Evolutionary conservation across 2,797 vertebrate genomes (phyloP).

Genomic region (Atherinosoma microstoma): DNA sequence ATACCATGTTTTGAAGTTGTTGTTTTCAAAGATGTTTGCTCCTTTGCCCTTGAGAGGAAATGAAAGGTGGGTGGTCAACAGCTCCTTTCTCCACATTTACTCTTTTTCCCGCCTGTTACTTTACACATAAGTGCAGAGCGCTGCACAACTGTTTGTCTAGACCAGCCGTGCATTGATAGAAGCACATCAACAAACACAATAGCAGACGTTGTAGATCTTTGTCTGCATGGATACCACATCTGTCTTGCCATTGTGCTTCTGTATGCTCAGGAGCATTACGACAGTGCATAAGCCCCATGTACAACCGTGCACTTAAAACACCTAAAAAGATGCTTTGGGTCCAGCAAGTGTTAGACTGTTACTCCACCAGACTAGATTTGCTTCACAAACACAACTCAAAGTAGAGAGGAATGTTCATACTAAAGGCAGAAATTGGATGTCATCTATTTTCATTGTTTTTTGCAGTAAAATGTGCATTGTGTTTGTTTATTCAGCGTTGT

Average conservation of each 20-base stretch:
- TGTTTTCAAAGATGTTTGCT: slow-evolving; percentile 44
- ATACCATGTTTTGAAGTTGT: slow-evolving; percentile 23
- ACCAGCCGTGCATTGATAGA: slow-evolving; percentile 17
- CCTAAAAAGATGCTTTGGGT: slow-evolving; percentile 11
- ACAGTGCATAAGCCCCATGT: slow-evolving; percentile 4
- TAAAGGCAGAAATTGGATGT: background rate
- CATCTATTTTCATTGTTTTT: background rate
- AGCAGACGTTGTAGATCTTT: slow-evolving; percentile 18
- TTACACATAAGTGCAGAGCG: background rate
- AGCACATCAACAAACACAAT: slow-evolving; percentile 7
- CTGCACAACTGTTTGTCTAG: slow-evolving; percentile 14
- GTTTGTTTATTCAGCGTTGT: too few species aligned
- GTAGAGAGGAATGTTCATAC: background rate
- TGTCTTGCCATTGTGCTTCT: slow-evolving; percentile 1
- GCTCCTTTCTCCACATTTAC: slow-evolving; percentile 19
- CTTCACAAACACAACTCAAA: background rate
- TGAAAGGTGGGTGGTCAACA: slow-evolving; percentile 40
- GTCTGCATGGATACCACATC: slow-evolving; percentile 11
- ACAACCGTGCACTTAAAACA: background rate
- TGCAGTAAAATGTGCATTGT: background rate
- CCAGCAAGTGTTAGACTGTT: background rate
- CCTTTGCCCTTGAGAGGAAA: slow-evolving; percentile 60
- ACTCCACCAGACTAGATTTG: background rate
- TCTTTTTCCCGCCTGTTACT: slow-evolving; percentile 15
- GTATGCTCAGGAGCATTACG: slow-evolving; percentile 9